Conservation (phyloP, 1,140 invertebrate genomes). For the Argopecten irradians region DNA sequence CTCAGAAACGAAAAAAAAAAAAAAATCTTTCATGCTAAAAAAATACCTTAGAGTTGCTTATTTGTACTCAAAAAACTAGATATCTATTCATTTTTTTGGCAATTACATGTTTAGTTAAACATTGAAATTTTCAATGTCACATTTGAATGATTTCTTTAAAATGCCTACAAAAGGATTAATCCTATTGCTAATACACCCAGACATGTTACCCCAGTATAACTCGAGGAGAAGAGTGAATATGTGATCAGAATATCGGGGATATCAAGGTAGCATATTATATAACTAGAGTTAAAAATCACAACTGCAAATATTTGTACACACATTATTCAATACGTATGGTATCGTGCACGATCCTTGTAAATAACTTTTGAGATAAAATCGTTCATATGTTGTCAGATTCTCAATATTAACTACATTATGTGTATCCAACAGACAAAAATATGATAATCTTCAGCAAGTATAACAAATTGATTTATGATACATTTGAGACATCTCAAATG, state of each 20-base stretch:
- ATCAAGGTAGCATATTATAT: not conserved
- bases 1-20: no score
- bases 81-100: not conserved
- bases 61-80: no score
- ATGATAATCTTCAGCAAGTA: no score
- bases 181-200: not conserved
- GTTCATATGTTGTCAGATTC: not conserved
- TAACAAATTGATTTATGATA: no score
- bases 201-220: not conserved
- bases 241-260: not conserved
- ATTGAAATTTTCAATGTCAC: not conserved
- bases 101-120: not conserved
- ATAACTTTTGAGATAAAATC: not conserved
- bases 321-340: not conserved
- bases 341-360: not conserved
- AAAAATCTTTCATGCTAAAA: no score
- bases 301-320: not conserved
- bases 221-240: not conserved
- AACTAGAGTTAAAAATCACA: not conserved
- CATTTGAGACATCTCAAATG: no score
- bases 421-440: no score
- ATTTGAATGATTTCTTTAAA: not conserved
- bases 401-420: not conserved
- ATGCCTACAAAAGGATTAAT: not conserved
- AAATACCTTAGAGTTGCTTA: no score